A percentile compares a stretch with the other conserved stretches of the same genome.
Conservation (phyloP, 2,888 invertebrate species). For the Zaprionus bogoriensis region DNA sequence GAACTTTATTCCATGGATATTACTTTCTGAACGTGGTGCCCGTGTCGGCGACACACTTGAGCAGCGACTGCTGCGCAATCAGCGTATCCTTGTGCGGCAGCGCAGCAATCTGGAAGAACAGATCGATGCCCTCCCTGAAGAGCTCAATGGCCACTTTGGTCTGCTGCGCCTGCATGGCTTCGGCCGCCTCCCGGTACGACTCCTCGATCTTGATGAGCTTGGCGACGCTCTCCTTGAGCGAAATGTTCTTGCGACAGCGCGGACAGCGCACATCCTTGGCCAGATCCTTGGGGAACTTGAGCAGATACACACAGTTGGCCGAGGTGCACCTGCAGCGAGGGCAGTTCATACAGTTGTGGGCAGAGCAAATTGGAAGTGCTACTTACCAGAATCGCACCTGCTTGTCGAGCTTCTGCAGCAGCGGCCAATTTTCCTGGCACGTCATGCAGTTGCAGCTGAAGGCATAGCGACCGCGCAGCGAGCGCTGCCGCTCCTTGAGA, state of each 20-base stretch:
- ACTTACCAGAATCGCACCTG: conserved; percentile 80
- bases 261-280: conserved; percentile 84
- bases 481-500: conserved; percentile 85
- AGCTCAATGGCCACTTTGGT: conserved; percentile 84
- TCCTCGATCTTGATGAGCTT: conserved; percentile 83
- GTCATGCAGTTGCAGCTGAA: conserved; percentile 89
- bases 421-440: conserved; percentile 90
- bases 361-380: neutral
- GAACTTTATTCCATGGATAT: neutral
- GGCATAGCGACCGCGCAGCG: conserved; percentile 89
- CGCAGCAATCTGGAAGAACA: conserved; percentile 85
- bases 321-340: conserved; percentile 83
- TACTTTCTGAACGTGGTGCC: conserved; percentile 74
- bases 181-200: conserved; percentile 83
- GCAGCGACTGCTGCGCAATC: conserved; percentile 88
- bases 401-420: conserved; percentile 85
- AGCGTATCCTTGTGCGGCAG: conserved; percentile 88
- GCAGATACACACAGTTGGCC: conserved; percentile 83
- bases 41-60: conserved; percentile 86
- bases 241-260: conserved; percentile 84
- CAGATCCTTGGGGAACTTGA: conserved; percentile 83
- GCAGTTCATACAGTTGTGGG: no score
- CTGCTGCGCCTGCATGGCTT: conserved; percentile 84
- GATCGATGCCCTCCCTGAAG: conserved; percentile 85
- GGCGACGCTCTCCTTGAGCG: conserved; percentile 83